Evolutionary conservation across 2,888 invertebrate species (phyloP).

Genomic region (Ellobium chinense): DNA sequence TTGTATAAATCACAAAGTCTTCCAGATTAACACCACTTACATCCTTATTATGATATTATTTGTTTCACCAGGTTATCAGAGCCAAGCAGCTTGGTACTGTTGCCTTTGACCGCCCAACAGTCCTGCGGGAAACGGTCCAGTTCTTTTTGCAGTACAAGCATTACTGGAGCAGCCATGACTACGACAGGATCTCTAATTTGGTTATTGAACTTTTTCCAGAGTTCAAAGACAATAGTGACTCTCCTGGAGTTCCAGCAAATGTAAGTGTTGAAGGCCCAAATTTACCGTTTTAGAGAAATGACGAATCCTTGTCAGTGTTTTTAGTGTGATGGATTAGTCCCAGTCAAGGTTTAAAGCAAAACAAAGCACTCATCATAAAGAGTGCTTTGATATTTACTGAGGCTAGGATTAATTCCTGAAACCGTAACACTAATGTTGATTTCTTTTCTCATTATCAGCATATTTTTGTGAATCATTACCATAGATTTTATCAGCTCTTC

Average conservation of each 20-base stretch:
- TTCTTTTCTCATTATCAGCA: too few relatives aligned
- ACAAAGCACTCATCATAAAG: too few relatives aligned
- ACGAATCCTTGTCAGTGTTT: too few relatives aligned
- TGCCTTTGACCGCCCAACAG: constrained; percentile 50
- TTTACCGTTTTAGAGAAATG: not conserved
- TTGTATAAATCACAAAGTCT: too few relatives aligned
- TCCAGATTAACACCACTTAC: too few relatives aligned
- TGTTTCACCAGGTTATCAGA: constrained; percentile 43
- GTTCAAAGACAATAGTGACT: constrained; percentile 47
- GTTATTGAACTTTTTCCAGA: constrained; percentile 52
- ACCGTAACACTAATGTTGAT: too few relatives aligned
- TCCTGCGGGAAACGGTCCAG: constrained; percentile 53
- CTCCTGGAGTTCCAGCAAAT: constrained; percentile 52
- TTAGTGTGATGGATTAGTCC: too few relatives aligned
- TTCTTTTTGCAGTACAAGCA: constrained; percentile 53
- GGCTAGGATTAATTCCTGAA: too few relatives aligned
- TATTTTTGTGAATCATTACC: too few relatives aligned
- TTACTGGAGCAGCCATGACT: constrained; percentile 53
- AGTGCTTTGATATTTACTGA: too few relatives aligned
- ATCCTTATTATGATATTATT: not conserved
- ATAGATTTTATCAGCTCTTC: too few relatives aligned
- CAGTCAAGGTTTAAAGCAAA: too few relatives aligned
- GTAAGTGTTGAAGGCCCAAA: constrained; percentile 37
- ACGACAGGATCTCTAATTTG: constrained; percentile 53
- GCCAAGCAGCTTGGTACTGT: constrained; percentile 49